Evolutionary conservation across 1,140 invertebrate species (phyloP), one percentile per base, ranked within the genome.

Genomic region (Aphelenchoides fujianensis): DNA sequence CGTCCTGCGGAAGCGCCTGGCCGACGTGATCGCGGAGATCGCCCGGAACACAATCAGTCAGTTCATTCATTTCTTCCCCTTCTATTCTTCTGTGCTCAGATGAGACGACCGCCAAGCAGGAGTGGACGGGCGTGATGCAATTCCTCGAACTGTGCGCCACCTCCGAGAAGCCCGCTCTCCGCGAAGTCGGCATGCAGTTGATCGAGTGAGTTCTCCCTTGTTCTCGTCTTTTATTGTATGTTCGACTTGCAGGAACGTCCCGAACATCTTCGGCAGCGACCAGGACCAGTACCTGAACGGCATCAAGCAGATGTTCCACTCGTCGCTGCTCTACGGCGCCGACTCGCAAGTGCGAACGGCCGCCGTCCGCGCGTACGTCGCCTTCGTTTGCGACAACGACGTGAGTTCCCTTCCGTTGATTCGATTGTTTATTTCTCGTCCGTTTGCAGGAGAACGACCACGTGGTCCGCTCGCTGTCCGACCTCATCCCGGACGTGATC

Each of bases 121-220:
- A 90, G 71, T 99, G 96, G 96, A 93, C 92, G 30, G 95, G 97
- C 84, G 92, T 98, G 83, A 88, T 98, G 31, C 91, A 94, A 84
- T 98, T 97, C 85, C 88, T 99, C 80, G 98, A 97, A 86, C 91
- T 94, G 82, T 94, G 93, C 87, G 93, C 92, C 16, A 93, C 90
- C 86, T 91, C 91, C 72, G 87, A 90, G 35, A 89, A 91, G 80
- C 86, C 91, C 31, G 88, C 90, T 57, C 87, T 95, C n/a, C 93
- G 93, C 87, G 95, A 97, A 86, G 91, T 91, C 79, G 93, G 94
- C 12, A 89, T 98, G 52, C 89, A 92, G 75, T 93, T 99, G 86
- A 96, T 98, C 81, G 91, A 92, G 89, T 92, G 88, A 88, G 89
- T 88, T 76, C 63, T 63, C 35, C 31, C 36, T 32, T 12, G 1